These are phyloP conservation scores for Nephrocerus scutellatus DNA, from an alignment of 2,888 invertebrate genomes.

Conservation along the genomic window DNA sequence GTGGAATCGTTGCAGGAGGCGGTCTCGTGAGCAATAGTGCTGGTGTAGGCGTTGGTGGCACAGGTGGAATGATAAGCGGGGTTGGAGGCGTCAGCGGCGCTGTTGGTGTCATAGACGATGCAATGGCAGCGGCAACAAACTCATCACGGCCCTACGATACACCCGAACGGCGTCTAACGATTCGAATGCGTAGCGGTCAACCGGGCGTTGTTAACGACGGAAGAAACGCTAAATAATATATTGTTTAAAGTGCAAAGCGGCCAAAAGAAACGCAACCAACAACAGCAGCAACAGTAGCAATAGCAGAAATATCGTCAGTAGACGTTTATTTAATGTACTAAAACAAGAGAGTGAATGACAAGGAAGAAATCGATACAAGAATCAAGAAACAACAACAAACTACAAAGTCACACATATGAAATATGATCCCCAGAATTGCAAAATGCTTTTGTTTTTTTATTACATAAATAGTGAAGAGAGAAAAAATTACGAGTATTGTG, in stretches of 20 bases:
- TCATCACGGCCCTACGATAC: constrained; percentile 48
- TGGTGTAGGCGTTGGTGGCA: constrained; percentile 28
- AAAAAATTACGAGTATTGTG: no score
- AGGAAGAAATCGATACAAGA: no score
- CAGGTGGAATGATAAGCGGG: constrained; percentile 31
- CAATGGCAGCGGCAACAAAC: constrained; percentile 47
- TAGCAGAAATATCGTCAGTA: no score
- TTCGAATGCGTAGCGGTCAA: constrained; percentile 46
- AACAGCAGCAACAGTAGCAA: no score
- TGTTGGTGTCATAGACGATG: constrained; percentile 42
- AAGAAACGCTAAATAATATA: constrained; percentile 48
- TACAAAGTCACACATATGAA: no score
- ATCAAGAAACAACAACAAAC: no score
- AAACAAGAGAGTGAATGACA: no score
- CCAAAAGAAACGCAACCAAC: constrained; percentile 3
- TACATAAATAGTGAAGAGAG: no score
- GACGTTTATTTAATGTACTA: no score
- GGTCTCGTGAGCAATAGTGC: constrained; percentile 30
- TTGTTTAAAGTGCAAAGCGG: constrained; percentile 34
- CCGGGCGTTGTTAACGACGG: constrained; percentile 42
- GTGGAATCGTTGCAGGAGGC: constrained; percentile 25
- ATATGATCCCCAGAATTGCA: no score
- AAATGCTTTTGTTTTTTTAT: no score
- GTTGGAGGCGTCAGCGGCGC: constrained; percentile 34
- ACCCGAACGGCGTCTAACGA: constrained; percentile 47